Conservation (phyloP, 2,888 invertebrate genomes). For the Eupithecia dodoneata region DNA sequence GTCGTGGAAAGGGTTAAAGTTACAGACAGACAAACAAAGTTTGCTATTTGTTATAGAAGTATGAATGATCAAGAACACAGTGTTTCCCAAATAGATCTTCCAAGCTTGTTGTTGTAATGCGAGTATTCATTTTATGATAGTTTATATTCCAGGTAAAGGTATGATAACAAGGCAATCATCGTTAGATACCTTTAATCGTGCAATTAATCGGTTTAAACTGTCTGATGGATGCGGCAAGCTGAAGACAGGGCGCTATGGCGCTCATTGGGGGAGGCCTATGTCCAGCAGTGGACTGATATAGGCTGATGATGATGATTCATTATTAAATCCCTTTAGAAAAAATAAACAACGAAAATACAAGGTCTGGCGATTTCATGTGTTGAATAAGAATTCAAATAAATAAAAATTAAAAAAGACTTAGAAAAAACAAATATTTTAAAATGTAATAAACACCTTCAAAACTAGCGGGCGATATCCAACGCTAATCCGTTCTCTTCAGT, state of each 20-base stretch:
- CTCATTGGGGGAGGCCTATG: too few species aligned
- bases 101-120: not conserved
- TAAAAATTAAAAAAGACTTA: not conserved
- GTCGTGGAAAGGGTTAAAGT: not conserved
- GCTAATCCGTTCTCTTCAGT: not conserved
- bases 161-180: not conserved
- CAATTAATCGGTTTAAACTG: constrained; percentile 3
- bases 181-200: not conserved
- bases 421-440: not conserved
- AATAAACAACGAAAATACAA: not conserved
- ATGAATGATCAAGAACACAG: not conserved
- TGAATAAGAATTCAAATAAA: not conserved
- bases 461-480: not conserved
- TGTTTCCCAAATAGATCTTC: not conserved
- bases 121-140: not conserved
- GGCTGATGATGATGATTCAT: too few species aligned
- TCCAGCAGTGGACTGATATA: too few species aligned
- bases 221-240: not conserved
- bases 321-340: not conserved
- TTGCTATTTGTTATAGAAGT: not conserved
- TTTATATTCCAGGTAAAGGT: not conserved
- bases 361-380: not conserved
- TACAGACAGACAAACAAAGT: not conserved
- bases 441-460: not conserved
- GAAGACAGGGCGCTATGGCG: too few species aligned